These are phyloP conservation scores for Dendrolimus kikuchii DNA, from an alignment of 1,140 invertebrate genomes.

Conservation along the genomic window DNA sequence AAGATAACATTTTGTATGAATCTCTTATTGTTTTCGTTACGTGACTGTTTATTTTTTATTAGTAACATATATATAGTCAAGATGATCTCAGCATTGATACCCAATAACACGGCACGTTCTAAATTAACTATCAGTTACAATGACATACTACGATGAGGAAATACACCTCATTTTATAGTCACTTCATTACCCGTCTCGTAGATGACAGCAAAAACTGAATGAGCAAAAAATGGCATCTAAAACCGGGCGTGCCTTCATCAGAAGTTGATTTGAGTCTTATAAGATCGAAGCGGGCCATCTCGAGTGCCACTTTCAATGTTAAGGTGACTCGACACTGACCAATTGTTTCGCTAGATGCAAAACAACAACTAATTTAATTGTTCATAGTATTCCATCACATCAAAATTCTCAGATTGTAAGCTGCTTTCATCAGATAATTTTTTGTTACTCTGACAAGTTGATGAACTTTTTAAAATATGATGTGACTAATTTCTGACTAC, in stretches of 20 bases:
- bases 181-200: conserved; percentile 16
- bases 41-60: too few relatives aligned
- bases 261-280: too few relatives aligned
- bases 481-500: too few relatives aligned
- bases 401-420: background rate
- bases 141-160: conserved; percentile 7
- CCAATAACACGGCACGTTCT: conserved; percentile 2
- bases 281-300: too few relatives aligned
- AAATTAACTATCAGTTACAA: conserved; percentile 15
- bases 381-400: conserved; percentile 3
- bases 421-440: conserved; percentile 1
- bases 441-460: background rate
- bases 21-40: too few relatives aligned
- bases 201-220: conserved; percentile 13
- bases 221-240: conserved; percentile 19
- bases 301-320: too few relatives aligned
- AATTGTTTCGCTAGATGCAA: conserved; percentile 1
- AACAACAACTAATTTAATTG: conserved; percentile 4
- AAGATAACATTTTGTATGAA: too few relatives aligned
- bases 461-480: too few relatives aligned
- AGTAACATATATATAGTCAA: background rate
- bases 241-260: too few relatives aligned
- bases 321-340: background rate
- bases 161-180: conserved; percentile 17
- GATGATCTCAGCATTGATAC: conserved; percentile 3